phyloP scores from a whole-genome alignment of 2,113 vertebrate genomes.

The Ursus arctos region DNA sequence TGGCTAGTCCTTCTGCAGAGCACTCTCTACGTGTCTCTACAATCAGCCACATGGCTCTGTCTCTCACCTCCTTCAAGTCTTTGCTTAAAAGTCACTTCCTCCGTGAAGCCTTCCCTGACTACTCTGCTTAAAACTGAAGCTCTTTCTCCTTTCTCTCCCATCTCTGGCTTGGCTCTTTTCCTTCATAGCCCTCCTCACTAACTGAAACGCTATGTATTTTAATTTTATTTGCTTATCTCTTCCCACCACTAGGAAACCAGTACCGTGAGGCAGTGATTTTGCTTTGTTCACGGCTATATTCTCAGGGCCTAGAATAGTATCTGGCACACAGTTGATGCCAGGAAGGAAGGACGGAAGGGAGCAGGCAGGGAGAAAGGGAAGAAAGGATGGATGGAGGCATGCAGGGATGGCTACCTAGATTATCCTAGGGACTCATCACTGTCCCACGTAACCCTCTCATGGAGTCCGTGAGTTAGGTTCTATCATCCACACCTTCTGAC shows the following conservation, averaged over 20 bases:
- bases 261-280: not conserved
- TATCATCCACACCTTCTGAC: not conserved
- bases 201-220: not conserved
- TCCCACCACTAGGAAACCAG: not conserved
- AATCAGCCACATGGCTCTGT: not conserved
- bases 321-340: not conserved
- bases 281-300: not conserved
- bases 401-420: not conserved
- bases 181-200: not conserved
- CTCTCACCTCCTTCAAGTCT: not conserved
- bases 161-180: not conserved
- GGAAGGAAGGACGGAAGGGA: not conserved
- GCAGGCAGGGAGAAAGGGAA: not conserved
- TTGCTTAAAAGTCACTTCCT: not conserved
- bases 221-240: not conserved
- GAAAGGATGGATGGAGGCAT: not conserved
- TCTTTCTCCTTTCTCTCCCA: not conserved
- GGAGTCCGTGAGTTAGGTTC: not conserved
- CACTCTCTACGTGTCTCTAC: too few species aligned
- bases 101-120: not conserved
- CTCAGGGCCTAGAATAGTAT: not conserved
- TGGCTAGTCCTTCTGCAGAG: not conserved
- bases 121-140: not conserved
- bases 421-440: not conserved
- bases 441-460: not conserved